Evolutionary conservation across 2,888 invertebrate genomes (phyloP), one percentile per base, ranked within the genome.

Genomic region (Pomacea canaliculata): DNA sequence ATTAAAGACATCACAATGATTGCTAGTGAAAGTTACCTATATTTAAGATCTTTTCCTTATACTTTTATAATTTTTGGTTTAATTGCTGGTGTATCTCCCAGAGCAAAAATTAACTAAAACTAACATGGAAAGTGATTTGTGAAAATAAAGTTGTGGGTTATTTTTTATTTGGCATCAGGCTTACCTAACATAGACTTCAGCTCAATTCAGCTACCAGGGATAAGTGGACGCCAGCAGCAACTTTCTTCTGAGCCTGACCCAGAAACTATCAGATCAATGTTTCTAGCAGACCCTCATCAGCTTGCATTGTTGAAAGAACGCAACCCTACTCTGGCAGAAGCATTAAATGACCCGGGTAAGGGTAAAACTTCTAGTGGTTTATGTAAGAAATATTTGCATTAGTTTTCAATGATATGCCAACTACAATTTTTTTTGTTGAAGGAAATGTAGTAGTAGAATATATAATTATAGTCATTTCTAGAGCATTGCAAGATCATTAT

Each of bases 321-420:
- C 87, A 98, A 98, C 92, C 96, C 97, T 10, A 93, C 95, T 82
- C 92, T 98, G 78, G 97, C 98, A 16, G 97, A 97, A 90, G 97
- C 98, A 27, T 91, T 98, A 49, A 92, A 96, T 1, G 95, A 95
- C 85, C 97, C 96, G 49, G 95, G 95, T 90, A 92, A 96, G 83
- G 95, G 92, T 56, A 16, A 16, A 13, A 56, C 16, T 56, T 56
- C n/a, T 59, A 59, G 16, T 70, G 70, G 56, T 5, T 37, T 37
- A 37, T 37, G 37, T 37, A 37, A 37, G 4, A 37, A 37, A 37
- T 3, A 37, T 37, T 37, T 5, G 5, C 37, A 37, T 37, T 37
- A 37, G 37, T 37, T 37, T 37, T 37, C 4, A 23, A n/a, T 37
- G 13, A 69, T 23, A 9, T 9, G 37, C 12, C 1, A 46, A 46